Conservation (phyloP, 2,888 invertebrate genomes). For the Masnerella sp. region DNA sequence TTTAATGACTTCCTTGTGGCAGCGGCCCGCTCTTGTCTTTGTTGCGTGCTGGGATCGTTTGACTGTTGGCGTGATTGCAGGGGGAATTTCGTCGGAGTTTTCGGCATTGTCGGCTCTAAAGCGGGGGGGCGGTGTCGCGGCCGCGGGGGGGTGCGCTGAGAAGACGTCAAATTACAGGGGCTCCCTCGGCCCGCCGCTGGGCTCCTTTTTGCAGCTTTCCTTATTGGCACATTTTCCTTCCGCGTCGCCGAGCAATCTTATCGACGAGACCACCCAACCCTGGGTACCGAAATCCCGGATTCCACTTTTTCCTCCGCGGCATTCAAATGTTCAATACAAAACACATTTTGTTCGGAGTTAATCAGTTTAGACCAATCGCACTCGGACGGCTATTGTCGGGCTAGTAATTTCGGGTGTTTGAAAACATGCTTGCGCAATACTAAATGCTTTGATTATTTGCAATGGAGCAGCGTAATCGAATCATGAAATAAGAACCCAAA, state of each 20-base stretch:
- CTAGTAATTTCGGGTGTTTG: too few relatives aligned
- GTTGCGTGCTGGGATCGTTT: constrained; percentile 74
- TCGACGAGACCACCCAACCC: constrained; percentile 72
- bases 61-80: constrained; percentile 75
- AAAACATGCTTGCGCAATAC: too few relatives aligned
- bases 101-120: constrained; percentile 74
- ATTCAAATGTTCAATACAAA: too few relatives aligned
- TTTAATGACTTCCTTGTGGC: constrained; percentile 65
- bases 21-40: constrained; percentile 66
- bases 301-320: not conserved
- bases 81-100: constrained; percentile 77
- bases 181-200: constrained; percentile 32
- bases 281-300: constrained; percentile 65
- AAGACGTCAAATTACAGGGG: constrained; percentile 62
- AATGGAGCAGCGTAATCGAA: too few relatives aligned
- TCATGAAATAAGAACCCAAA: too few relatives aligned
- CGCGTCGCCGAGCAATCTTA: constrained; percentile 69
- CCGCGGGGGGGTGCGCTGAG: constrained; percentile 62
- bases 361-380: too few relatives aligned
- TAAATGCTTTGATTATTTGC: too few relatives aligned
- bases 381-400: too few relatives aligned
- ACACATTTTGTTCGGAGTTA: too few relatives aligned
- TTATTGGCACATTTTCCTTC: constrained; percentile 66
- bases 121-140: constrained; percentile 75
- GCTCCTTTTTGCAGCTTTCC: constrained; percentile 1